Evolutionary conservation across 2,113 vertebrate species (phyloP), one percentile per base, ranked within the genome.

Genomic region (Hippopotamus amphibius): DNA sequence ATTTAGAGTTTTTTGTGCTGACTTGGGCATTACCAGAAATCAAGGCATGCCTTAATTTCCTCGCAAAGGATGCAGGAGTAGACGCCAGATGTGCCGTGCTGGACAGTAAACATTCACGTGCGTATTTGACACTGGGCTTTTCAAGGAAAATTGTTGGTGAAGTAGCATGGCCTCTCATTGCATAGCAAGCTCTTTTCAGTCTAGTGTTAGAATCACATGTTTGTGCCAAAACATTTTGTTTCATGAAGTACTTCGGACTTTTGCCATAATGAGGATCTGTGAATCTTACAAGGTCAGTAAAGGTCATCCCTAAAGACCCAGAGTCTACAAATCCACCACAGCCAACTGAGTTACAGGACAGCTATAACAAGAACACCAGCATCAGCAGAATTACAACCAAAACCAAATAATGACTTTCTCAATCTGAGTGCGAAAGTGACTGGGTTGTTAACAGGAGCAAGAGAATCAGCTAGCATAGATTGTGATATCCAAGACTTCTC

Each of bases 341-440:
- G 83, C 88, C 86, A 95, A 93, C 30, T 65, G 71, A 63, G 21
- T 80, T 94, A 71, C 74, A 93, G 82, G n/a, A 10, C 24, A 65
- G 68, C 28, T 93, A 21, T 95, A 79, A 79, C 88, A 92, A 96
- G 90, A 97, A 46, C 87, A 97, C 91, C 24, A 88, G 84, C 95
- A 96, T 93, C 86, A 94, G 74, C 77, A 77, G 77, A 96, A 95
- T 90, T 65, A 71, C 17, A 94, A 41, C 37, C 95, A 53, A 81
- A 96, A 41, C 65, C 97, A 97, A 96, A 96, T 87, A 98, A 96
- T 95, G 97, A 95, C 93, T 96, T 97, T 96, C 96, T 98, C 96
- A 86, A 84, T 71, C 61, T 57, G 41, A 84, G 61, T 95, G 63
- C 55, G 90, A 97, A 95, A 86, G 28, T 2, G 22, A 69, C 83